Evolutionary conservation across 23 tunicate species (phyloP).

Genomic region (Oikopleura dioica): DNA sequence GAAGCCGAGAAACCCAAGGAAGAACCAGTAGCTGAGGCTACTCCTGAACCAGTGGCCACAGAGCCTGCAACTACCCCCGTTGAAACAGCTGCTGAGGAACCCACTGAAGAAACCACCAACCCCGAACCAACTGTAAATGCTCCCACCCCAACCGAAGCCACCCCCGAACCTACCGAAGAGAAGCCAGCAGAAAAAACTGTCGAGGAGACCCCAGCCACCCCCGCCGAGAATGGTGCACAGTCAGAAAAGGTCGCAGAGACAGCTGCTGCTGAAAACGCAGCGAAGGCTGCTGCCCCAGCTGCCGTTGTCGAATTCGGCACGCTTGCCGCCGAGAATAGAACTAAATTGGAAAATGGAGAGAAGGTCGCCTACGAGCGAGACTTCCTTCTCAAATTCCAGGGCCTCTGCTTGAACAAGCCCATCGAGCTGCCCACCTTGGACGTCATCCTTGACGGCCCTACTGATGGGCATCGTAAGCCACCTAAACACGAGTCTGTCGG

Average conservation of each 20-base stretch:
- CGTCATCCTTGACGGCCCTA: constrained; percentile 12
- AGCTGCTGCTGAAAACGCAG: neutral
- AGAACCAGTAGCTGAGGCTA: too few species aligned
- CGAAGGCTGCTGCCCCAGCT: neutral
- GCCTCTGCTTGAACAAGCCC: neutral
- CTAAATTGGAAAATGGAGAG: neutral
- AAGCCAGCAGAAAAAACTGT: neutral
- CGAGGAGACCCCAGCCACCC: neutral
- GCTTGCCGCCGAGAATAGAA: neutral
- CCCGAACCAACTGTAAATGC: too few species aligned
- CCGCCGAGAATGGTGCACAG: too few species aligned
- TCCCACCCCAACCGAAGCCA: neutral
- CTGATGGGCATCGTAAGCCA: constrained; percentile 2
- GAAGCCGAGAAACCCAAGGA: too few species aligned
- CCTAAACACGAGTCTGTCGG: neutral
- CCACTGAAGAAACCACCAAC: too few species aligned
- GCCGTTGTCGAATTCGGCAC: neutral
- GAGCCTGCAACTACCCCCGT: too few species aligned
- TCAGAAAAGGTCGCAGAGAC: neutral
- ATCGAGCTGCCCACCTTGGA: constrained; percentile 3
- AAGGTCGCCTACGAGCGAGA: constrained; percentile 10
- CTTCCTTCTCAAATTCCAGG: neutral
- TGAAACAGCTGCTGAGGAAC: too few species aligned
- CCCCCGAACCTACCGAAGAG: neutral
- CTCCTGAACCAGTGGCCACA: too few species aligned